Evolutionary conservation across 37 sponge, comb jelly and placozoan genomes (phyloP), one percentile per base, ranked within the genome.

Genomic region (Hexactinellida sp.): DNA sequence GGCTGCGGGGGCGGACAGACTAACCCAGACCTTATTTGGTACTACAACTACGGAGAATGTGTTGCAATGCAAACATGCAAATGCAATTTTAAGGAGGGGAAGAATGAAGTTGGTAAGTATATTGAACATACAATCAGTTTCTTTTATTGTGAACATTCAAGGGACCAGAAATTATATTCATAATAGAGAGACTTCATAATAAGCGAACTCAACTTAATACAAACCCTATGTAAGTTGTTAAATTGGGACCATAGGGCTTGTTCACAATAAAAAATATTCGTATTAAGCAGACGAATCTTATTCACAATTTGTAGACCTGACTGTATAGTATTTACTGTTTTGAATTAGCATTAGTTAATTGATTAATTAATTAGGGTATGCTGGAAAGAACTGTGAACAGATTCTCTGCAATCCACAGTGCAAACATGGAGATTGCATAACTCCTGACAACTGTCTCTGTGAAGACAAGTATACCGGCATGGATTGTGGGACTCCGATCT

Each of bases 331-430:
- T 21, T 52, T 52, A 16, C 82, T 71, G 1, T 71, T 3, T 71
- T 71, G 5, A 39, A 84, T 25, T 0, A 86, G 89, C 63, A 51
- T n/a, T n/a, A n/a, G n/a, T n/a, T n/a, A 47, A 47, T 47, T 47
- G 52, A 16, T 47, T 47, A 19, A 47, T 47, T 47, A 90, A 51
- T 51, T 71, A 35, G 90, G 87, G 10, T 90, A 90, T 90, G 90
- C 87, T 1, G 55, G 86, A n/a, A 55, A 32, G 54, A 54, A 84
- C 37, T 90, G 90, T 38, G 84, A 86, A 36, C 86, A 90, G 82
- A 83, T 87, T 34, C 87, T 90, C 83, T 90, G 90, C 38, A 55
- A 87, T 54, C 90, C 90, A 37, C 87, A 86, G 82, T 90, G 90
- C 54, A 86, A 87, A 54, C 84, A 90, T 28, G 90, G 90, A 38